Evolutionary conservation across 2,888 invertebrate genomes (phyloP).

Genomic region (Pandemis corylana): DNA sequence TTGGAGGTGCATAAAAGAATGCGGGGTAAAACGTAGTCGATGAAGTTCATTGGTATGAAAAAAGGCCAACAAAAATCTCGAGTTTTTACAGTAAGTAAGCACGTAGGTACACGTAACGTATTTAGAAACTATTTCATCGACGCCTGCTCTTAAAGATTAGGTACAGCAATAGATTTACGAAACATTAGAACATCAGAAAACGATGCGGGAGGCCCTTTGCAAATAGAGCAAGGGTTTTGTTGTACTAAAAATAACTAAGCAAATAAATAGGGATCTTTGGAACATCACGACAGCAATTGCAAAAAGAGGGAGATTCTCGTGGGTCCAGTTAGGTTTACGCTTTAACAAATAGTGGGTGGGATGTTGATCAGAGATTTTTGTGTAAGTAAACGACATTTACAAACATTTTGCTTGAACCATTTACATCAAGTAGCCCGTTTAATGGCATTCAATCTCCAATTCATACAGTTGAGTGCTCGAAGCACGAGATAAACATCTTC

Average conservation of each 20-base stretch:
- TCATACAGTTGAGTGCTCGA: neutral
- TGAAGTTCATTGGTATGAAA: neutral
- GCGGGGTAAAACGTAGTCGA: neutral
- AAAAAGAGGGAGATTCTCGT: neutral
- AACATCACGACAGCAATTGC: neutral
- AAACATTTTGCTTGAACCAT: neutral
- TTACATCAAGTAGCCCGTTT: neutral
- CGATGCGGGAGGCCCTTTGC: constrained; percentile 22
- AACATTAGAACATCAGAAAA: constrained; percentile 1
- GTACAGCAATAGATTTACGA: constrained; percentile 1
- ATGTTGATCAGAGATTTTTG: neutral
- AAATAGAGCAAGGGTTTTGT: constrained; percentile 1
- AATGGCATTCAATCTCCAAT: constrained; percentile 14
- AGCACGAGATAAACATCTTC: constrained; percentile 27
- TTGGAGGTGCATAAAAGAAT: neutral
- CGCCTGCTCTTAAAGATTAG: neutral
- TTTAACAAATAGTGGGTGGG: no score
- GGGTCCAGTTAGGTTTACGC: neutral
- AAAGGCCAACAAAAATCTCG: neutral
- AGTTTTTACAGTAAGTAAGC: neutral
- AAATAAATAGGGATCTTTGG: neutral
- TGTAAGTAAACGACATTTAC: neutral
- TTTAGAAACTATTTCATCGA: neutral
- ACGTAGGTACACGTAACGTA: neutral
- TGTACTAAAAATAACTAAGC: neutral